Evolutionary conservation across 2,888 invertebrate genomes (phyloP).

Genomic region (Platynereis dumerilii): DNA sequence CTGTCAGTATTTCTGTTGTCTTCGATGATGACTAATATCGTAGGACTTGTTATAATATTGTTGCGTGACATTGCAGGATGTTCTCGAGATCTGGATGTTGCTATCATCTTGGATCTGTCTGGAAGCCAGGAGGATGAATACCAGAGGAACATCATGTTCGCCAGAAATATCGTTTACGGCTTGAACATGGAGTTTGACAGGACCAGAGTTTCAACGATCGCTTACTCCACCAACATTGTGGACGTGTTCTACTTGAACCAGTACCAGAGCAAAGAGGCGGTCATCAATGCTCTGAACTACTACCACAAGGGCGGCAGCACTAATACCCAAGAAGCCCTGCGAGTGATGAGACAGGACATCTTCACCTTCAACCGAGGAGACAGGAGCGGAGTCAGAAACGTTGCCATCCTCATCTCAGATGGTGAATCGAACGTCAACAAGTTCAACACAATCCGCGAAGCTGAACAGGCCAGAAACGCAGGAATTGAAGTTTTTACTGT

Average conservation of each 20-base stretch:
- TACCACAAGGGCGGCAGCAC: conserved; percentile 50
- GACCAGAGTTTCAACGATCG: conserved; percentile 32
- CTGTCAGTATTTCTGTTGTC: no score
- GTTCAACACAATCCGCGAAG: conserved; percentile 31
- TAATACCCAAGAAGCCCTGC: conserved; percentile 48
- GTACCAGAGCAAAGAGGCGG: conserved; percentile 37
- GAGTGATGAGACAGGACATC: conserved; percentile 21
- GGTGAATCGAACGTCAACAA: conserved; percentile 37
- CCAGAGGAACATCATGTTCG: conserved; percentile 28
- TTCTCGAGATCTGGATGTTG: conserved; percentile 33
- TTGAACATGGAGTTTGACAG: conserved; percentile 36
- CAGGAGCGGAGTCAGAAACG: conserved; percentile 30
- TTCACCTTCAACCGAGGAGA: conserved; percentile 27
- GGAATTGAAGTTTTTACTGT: conserved; percentile 31
- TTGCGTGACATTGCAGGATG: conserved; percentile 29
- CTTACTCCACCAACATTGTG: conserved; percentile 31
- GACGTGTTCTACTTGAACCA: conserved; percentile 48
- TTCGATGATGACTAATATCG: no score
- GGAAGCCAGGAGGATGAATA: conserved; percentile 37
- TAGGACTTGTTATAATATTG: no score
- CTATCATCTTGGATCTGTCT: conserved; percentile 39
- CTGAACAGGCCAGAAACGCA: conserved; percentile 23
- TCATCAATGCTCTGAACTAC: conserved; percentile 46
- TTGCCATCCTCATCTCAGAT: conserved; percentile 36
- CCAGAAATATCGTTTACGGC: conserved; percentile 31